These are phyloP conservation scores for Eptesicus fuscus DNA, from an alignment of 2,113 vertebrate species.

Conservation along the genomic window DNA sequence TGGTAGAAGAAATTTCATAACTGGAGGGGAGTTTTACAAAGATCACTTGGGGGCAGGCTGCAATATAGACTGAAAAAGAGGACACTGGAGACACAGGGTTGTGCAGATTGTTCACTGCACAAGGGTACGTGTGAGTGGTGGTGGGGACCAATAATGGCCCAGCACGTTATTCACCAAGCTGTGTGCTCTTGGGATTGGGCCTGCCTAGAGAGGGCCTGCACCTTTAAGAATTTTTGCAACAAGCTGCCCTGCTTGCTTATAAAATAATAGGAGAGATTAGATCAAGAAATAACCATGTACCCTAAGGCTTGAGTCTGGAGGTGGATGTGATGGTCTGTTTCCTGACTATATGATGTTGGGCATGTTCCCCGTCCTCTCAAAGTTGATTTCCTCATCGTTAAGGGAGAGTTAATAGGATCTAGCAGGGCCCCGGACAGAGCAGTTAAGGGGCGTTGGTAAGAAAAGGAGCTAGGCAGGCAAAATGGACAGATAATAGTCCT, in stretches of 20 bases:
- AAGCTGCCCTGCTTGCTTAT: neutral
- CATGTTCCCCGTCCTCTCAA: neutral
- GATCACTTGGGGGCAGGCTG: neutral
- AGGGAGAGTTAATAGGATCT: neutral
- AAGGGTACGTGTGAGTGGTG: neutral
- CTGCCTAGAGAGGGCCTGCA: neutral
- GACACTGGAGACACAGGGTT: neutral
- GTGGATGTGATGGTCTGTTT: neutral
- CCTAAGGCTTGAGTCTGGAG: neutral
- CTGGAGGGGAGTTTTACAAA: neutral
- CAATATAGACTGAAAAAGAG: neutral
- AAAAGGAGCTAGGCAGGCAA: neutral
- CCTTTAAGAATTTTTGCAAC: neutral
- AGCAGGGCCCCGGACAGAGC: neutral
- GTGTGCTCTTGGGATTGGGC: neutral
- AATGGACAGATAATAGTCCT: neutral
- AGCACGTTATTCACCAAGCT: neutral
- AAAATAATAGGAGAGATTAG: neutral
- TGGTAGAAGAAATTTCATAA: neutral
- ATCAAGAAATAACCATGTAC: neutral
- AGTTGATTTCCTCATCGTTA: neutral
- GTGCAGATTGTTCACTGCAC: neutral
- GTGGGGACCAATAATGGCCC: neutral
- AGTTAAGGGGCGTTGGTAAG: neutral
- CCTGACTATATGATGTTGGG: neutral